Conservation (phyloP, 1,140 invertebrate species). For the Olivierus martensii region DNA sequence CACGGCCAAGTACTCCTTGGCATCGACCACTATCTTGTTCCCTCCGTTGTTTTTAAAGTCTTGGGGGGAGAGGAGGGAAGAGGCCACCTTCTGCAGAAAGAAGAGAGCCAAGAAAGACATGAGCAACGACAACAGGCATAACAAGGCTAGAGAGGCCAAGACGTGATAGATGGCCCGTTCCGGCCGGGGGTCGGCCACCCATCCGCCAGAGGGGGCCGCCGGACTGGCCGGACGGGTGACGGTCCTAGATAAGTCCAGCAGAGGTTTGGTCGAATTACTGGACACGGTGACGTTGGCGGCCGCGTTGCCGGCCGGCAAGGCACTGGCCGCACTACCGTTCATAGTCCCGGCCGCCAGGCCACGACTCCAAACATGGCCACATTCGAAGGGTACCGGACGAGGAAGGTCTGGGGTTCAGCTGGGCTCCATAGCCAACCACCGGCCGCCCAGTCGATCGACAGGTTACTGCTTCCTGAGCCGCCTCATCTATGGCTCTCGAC, state of each 20-base stretch:
- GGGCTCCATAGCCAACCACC: too few relatives aligned
- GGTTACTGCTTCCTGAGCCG: too few relatives aligned
- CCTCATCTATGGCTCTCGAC: too few relatives aligned
- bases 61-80: background rate
- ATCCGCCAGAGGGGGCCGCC: background rate
- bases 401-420: too few relatives aligned
- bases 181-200: background rate
- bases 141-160: constrained; percentile 63
- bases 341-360: too few relatives aligned
- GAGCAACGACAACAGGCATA: constrained; percentile 67
- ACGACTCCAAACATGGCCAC: too few relatives aligned
- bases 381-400: too few relatives aligned
- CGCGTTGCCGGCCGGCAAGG: background rate
- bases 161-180: constrained; percentile 36
- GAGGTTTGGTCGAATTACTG: constrained; percentile 11
- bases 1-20: constrained; percentile 67
- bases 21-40: constrained; percentile 37
- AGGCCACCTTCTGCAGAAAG: constrained; percentile 63
- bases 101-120: constrained; percentile 66
- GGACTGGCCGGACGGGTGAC: constrained; percentile 7
- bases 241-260: constrained; percentile 13
- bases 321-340: background rate
- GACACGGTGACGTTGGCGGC: constrained; percentile 14
- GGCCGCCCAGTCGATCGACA: too few relatives aligned
- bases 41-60: background rate